phyloP scores from a whole-genome alignment of 2,888 invertebrate genomes.

The Philereme vetulata region DNA sequence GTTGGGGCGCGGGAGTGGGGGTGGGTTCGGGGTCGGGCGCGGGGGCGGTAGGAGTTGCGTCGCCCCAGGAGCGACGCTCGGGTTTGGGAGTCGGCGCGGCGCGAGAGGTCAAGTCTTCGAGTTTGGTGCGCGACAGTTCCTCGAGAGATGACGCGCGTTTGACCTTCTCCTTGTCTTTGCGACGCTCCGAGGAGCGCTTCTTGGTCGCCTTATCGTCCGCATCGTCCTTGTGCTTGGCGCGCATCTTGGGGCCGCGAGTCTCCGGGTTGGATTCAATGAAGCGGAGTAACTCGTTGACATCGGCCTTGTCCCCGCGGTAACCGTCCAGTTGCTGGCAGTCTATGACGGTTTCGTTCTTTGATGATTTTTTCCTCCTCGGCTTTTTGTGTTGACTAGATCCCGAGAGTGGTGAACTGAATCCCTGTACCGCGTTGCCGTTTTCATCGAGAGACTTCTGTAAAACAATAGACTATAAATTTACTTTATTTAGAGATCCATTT shows the following conservation, averaged over 20 bases:
- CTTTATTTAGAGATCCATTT: conserved; percentile 10
- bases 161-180: conserved; percentile 73
- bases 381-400: conserved; percentile 82
- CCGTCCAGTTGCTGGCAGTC: conserved; percentile 88
- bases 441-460: conserved; percentile 89
- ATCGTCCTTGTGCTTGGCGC: conserved; percentile 73
- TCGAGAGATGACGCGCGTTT: conserved; percentile 92
- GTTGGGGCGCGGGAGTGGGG: conserved; percentile 30
- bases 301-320: conserved; percentile 88
- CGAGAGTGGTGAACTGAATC: conserved; percentile 74
- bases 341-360: conserved; percentile 83
- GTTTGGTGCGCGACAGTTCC: conserved; percentile 90
- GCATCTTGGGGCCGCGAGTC: conserved; percentile 62
- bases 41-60: conserved; percentile 81
- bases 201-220: conserved; percentile 73
- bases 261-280: conserved; percentile 88
- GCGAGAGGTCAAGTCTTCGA: conserved; percentile 86
- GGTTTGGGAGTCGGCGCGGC: conserved; percentile 63
- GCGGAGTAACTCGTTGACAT: conserved; percentile 89
- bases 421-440: conserved; percentile 90
- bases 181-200: conserved; percentile 79
- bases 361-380: conserved; percentile 83
- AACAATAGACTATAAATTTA: conserved; percentile 45
- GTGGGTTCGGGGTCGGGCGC: conserved; percentile 37
- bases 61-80: conserved; percentile 87